Percentiles rank a stretch among this genome's conserved stretches.
phyloP scores from a whole-genome alignment of 2,888 invertebrate genomes.

The Nephrotoma guestfalica region DNA sequence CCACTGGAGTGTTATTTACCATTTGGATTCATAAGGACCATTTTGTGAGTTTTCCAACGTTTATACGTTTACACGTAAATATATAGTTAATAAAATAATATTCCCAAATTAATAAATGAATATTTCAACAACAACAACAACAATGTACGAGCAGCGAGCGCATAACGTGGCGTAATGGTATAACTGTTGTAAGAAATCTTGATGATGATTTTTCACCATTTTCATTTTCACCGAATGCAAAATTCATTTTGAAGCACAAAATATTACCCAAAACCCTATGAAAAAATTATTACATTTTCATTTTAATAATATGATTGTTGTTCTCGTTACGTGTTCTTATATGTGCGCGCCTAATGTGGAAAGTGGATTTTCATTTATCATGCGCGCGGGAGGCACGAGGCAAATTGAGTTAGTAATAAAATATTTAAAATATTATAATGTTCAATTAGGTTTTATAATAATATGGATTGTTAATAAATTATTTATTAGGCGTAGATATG shows the following conservation, averaged over 20 bases:
- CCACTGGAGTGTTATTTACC: background rate
- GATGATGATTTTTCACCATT: background rate
- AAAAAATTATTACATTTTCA: background rate
- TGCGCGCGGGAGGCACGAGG: background rate
- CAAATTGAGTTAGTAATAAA: background rate
- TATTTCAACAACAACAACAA: background rate
- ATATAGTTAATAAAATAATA: background rate
- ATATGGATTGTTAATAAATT: background rate
- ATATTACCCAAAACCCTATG: background rate
- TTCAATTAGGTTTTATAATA: background rate
- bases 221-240: background rate
- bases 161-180: background rate
- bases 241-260: background rate
- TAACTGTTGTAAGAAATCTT: background rate
- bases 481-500: background rate
- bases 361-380: background rate
- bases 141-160: too few relatives aligned
- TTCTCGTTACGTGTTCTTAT: background rate
- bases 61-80: background rate
- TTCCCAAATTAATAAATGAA: background rate
- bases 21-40: background rate
- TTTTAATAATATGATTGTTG: background rate
- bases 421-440: background rate
- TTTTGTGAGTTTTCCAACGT: background rate
- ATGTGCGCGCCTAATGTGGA: background rate